Percentiles rank a stretch among this genome's conserved stretches.
phyloP scores from a whole-genome alignment of 1,140 invertebrate species.

The Ectropis grisescens region DNA sequence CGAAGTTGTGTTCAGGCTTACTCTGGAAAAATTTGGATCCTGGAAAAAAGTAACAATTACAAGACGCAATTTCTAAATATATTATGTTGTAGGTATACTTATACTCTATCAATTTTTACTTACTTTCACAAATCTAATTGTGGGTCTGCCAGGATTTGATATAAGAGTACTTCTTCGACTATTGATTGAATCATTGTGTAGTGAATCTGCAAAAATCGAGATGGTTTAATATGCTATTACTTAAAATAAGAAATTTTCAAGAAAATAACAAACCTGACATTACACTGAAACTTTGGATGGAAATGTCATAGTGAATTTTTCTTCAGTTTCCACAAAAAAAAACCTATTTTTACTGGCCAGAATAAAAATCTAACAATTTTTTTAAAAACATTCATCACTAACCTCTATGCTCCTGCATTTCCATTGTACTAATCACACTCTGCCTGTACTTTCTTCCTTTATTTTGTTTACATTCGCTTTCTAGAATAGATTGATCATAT shows the following conservation, averaged over 20 bases:
- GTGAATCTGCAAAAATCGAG: conserved; percentile 35
- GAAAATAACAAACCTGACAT: conserved; percentile 51
- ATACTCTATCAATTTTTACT: conserved; percentile 13
- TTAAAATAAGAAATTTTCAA: not conserved
- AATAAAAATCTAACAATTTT: no score
- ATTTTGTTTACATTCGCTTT: conserved; percentile 25
- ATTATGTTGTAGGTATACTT: no score
- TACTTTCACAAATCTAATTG: conserved; percentile 46
- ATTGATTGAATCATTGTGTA: conserved; percentile 55
- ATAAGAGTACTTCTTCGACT: conserved; percentile 49
- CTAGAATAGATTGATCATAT: conserved; percentile 35
- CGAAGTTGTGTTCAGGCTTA: conserved; percentile 31
- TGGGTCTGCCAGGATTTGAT: conserved; percentile 44
- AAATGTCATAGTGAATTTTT: conserved; percentile 35
- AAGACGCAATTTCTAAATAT: not conserved
- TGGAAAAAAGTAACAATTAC: conserved; percentile 17
- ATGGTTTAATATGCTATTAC: no score
- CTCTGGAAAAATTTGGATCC: conserved; percentile 35
- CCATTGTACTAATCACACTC: conserved; percentile 53
- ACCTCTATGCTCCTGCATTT: conserved; percentile 64
- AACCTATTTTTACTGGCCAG: no score
- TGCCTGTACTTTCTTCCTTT: conserved; percentile 61
- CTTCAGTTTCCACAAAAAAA: conserved; percentile 8
- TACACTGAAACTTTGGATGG: conserved; percentile 60
- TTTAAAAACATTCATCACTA: no score